These are phyloP conservation scores for Odontocerum albicorne DNA, from an alignment of 2,888 invertebrate genomes.

Conservation along the genomic window DNA sequence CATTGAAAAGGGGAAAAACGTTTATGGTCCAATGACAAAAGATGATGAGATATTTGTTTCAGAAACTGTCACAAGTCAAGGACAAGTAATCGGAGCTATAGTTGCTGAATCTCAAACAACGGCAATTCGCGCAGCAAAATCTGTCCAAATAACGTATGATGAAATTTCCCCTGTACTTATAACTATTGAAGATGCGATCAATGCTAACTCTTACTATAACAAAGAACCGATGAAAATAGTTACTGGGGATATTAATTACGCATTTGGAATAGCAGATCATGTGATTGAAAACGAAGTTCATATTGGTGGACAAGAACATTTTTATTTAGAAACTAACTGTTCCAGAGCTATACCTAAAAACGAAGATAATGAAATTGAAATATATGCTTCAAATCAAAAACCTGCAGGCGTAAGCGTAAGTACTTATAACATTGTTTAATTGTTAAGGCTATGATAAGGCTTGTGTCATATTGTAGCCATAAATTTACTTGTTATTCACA, in stretches of 20 bases:
- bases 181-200: constrained; percentile 88
- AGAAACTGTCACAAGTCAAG: constrained; percentile 74
- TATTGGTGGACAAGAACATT: constrained; percentile 94
- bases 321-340: constrained; percentile 90
- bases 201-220: constrained; percentile 69
- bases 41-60: constrained; percentile 85
- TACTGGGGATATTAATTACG: constrained; percentile 69
- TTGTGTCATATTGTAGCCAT: too few species aligned
- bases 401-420: constrained; percentile 71
- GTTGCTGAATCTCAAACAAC: constrained; percentile 75
- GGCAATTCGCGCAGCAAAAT: constrained; percentile 81
- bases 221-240: constrained; percentile 60
- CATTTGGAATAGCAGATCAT: constrained; percentile 68
- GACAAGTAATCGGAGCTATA: constrained; percentile 81
- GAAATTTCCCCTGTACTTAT: constrained; percentile 80
- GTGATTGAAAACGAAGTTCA: constrained; percentile 75
- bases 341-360: constrained; percentile 70
- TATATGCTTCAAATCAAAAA: constrained; percentile 84
- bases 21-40: constrained; percentile 70
- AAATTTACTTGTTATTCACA: too few species aligned
- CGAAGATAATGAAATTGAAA: constrained; percentile 83
- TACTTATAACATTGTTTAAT: too few species aligned
- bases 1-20: constrained; percentile 66
- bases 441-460: too few species aligned
- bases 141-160: constrained; percentile 81